Evolutionary conservation across 2,888 invertebrate genomes (phyloP), one percentile per base, ranked within the genome.

Genomic region (Sarcophaga carnaria): DNA sequence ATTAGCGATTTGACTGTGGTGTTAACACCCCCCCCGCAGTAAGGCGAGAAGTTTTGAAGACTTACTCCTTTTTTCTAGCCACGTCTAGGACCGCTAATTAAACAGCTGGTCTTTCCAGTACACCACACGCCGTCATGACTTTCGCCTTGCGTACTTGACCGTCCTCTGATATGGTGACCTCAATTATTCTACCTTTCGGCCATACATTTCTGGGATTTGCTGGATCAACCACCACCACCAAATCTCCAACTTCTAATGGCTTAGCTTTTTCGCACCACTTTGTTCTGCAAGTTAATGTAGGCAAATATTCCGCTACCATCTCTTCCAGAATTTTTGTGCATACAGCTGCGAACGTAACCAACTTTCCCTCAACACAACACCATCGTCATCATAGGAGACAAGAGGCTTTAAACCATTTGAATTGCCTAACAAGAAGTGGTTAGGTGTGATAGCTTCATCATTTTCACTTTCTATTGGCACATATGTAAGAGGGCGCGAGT

Each of bases 61-160:
- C 75, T 75, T 75, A 75, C 75, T 75, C 63, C 75, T 75, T 25
- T 45, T 12, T 49, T 49, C 4, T 2, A 47, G 75, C n/a, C 75
- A 75, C 75, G 63, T 75, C 75, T 63, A 75, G n/a, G 47, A 49
- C 6, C 27, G 27, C 27, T 27, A 27, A 27, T 27, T 27, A 6
- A 27, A 27, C 27, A 27, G 27, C 27, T 25, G 63, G 63, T 22
- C 75, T 64, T 27, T 82, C 70, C 4, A 82, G 11, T 6, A 82
- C 45, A 54, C 82, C 76, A 14, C 71, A 27, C 3, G 45, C 3
- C 22, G 77, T 82, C 62, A 70, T 69, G 27, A 76, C 60, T 12
- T 70, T 82, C 17, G 82, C 82, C 22, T 37, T 82, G 25, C 82
- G 27, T 12, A 82, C 82, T 72, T 82, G 76, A 54, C 76, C 82